Conservation (phyloP, 1,140 invertebrate species). For the Leptinotarsa undecemlineata region DNA sequence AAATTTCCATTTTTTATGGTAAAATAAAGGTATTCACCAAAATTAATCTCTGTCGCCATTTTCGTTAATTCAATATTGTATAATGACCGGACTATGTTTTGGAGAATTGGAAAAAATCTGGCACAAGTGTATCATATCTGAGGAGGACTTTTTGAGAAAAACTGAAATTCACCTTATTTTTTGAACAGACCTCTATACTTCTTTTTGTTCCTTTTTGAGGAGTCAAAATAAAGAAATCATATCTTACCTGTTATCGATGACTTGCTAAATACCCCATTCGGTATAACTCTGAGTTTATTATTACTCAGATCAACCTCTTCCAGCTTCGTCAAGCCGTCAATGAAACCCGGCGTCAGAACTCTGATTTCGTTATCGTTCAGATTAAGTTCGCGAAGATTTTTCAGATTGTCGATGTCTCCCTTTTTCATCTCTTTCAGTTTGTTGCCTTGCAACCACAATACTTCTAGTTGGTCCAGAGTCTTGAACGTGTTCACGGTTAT, state of each 20-base stretch:
- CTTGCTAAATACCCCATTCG: slow-evolving; percentile 2
- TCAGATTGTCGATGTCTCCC: slow-evolving; percentile 7
- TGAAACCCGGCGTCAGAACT: neutral
- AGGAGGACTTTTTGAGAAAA: too few relatives aligned
- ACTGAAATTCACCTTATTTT: too few relatives aligned
- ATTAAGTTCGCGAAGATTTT: neutral
- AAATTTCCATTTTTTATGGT: too few relatives aligned
- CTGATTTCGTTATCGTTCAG: slow-evolving; percentile 12
- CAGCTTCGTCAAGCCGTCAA: slow-evolving; percentile 5
- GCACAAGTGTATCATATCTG: too few relatives aligned
- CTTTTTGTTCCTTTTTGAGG: neutral
- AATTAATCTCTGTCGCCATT: too few relatives aligned
- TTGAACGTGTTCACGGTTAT: slow-evolving; percentile 11
- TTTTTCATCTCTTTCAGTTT: slow-evolving; percentile 3
- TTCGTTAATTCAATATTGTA: too few relatives aligned
- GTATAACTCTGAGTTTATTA: slow-evolving; percentile 12
- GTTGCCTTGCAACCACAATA: slow-evolving; percentile 16
- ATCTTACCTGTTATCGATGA: neutral
- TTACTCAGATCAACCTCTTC: slow-evolving; percentile 13
- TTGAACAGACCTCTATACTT: too few relatives aligned
- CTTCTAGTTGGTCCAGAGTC: slow-evolving; percentile 2
- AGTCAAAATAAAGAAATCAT: neutral
- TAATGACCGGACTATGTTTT: too few relatives aligned
- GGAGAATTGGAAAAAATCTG: too few relatives aligned
- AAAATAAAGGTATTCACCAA: too few relatives aligned